Evolutionary conservation across 2,797 vertebrate species (phyloP), one percentile per base, ranked within the genome.

Genomic region (Streptopelia turtur): DNA sequence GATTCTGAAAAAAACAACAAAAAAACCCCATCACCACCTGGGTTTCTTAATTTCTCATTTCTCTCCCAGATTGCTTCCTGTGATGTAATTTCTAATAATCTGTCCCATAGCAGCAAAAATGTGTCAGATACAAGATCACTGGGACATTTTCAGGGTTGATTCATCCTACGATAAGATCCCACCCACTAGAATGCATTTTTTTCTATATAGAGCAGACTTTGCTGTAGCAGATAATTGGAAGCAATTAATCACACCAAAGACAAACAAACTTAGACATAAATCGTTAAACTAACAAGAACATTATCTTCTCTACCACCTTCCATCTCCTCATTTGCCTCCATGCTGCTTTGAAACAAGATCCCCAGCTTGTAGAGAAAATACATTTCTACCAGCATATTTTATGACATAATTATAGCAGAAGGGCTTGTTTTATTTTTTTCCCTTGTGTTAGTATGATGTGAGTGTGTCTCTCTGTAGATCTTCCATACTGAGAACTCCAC

Each of bases 231-330:
- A 70, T 79, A 94, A 69, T 81, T 76, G 59, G 70, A 94, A 92
- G 74, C 15, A 87, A 93, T 95, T 94, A 95, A 94, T 94, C 80
- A 92, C 59, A 89, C 49, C 49, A 39, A 84, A 93, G 83, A 55
- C 63, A 95, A 95, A 91, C 61, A 88, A 91, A 63, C 28, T 18
- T 81, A 25, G 74, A 91, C 52, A 94, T 76, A 89, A 93, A 90
- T 84, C 77, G 84, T 90, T 87, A 87, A 84, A 69, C 30, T 84
- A 92, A 79, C 37, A 90, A 84, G 59, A 93, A 82, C 43, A 89
- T 31, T 74, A 86, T 84, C 86, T 89, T 83, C 55, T 79, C 39
- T 91, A 57, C 47, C 41, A 23, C 4, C 30, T 90, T 79, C 50
- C n/a, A 61, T 39, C 37, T 91, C 53, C 31, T 85, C 6, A 6